Base-by-base conservation (phyloP, 1,140 invertebrate genomes). In the Linepithema humile region DNA sequence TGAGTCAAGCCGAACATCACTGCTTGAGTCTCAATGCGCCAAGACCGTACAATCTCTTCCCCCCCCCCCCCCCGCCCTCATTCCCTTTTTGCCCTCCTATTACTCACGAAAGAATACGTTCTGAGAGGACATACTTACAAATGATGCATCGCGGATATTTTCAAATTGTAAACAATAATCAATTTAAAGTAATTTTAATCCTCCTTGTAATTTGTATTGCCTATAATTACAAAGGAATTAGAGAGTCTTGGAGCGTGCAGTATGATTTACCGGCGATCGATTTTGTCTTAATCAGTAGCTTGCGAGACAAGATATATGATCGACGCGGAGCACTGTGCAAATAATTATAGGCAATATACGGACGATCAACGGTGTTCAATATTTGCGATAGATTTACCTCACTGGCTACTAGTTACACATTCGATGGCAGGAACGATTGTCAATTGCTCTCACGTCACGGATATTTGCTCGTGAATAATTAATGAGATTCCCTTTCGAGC, bases 381-480 rank as follows among this genome's bases (percentile, higher is more conserved):
- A 88, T 87, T 88, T 88, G 72, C 67, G 38, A 75, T 84, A 69
- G 85, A 88, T 87, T 87, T 87, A 62, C 53, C 75, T 43, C 60
- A 23, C 85, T n/a, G 65, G 57, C 23, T 72, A 83, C 38, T 72
- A 45, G 64, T 40, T 87, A 70, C 82, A 80, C 82, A 69, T 80
- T 67, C 59, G 89, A 89, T 78, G 87, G 75, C 64, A 74, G 67
- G 78, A 87, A 92, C 85, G 85, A 88, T 90, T 84, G 75, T 53
- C 78, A 86, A 88, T 91, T 87, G 84, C 84, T 89, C 72, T 86
- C 84, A 73, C 59, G 69, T 88, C 78, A 73, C 69, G 73, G 73
- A 87, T 91, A 90, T 91, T 91, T 91, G 85, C 57, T 73, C 74
- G 65, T 88, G 83, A 85, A 91, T 91, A 90, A 91, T 91, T 90